Evolutionary conservation across 1,140 invertebrate genomes (phyloP).

Genomic region (Drusus annulatus): DNA sequence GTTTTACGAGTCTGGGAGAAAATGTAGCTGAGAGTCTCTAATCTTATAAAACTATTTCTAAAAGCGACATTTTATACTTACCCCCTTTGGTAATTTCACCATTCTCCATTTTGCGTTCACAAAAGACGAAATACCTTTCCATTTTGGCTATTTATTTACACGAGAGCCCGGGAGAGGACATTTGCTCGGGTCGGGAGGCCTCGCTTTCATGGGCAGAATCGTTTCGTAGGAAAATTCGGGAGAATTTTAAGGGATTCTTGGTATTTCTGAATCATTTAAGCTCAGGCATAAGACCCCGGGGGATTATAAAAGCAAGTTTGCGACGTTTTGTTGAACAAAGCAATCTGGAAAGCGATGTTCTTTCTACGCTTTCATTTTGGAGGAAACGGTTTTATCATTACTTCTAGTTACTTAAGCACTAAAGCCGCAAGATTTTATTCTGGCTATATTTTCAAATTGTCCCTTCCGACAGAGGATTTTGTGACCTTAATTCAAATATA

Average conservation of each 20-base stretch:
- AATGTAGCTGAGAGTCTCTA: conserved; percentile 4
- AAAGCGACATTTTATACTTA: conserved; percentile 47
- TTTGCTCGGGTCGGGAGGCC: conserved; percentile 32
- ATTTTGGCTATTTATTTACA: conserved; percentile 57
- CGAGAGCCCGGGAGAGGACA: conserved; percentile 49
- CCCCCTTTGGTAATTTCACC: conserved; percentile 42
- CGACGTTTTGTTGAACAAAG: conserved; percentile 58
- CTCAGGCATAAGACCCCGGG: conserved; percentile 53
- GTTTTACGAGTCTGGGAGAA: conserved; percentile 17
- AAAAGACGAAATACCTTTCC: conserved; percentile 53
- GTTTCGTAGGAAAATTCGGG: conserved; percentile 45
- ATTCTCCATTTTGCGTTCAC: conserved; percentile 46
- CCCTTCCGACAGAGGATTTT: conserved; percentile 30
- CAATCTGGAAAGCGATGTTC: conserved; percentile 53
- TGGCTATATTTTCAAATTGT: conserved; percentile 39
- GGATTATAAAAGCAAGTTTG: conserved; percentile 59
- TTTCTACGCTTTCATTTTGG: conserved; percentile 49
- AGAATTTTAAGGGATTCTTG: conserved; percentile 58
- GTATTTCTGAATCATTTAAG: conserved; percentile 60
- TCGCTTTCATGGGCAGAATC: conserved; percentile 29
- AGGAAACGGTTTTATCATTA: conserved; percentile 33
- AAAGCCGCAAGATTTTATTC: conserved; percentile 42
- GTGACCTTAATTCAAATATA: conserved; percentile 38
- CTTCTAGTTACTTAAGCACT: conserved; percentile 44
- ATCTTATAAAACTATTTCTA: conserved; percentile 40